Percentiles rank a stretch among this genome's conserved stretches.
These are phyloP conservation scores for Argyrosomus regius DNA, from an alignment of 2,797 vertebrate species.

Conservation along the genomic window DNA sequence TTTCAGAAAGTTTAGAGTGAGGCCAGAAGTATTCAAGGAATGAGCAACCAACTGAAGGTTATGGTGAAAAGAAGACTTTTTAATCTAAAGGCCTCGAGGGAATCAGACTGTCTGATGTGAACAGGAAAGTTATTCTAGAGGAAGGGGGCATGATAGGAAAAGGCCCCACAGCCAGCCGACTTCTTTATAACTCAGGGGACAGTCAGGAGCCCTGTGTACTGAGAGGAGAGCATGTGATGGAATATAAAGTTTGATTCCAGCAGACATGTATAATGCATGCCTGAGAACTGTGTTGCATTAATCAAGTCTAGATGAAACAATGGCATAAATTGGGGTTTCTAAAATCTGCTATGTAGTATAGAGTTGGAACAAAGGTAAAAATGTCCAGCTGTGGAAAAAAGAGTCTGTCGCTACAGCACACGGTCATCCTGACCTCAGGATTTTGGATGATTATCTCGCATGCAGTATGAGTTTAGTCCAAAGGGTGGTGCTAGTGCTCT, in stretches of 20 bases:
- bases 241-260: background rate
- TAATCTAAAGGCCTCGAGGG: background rate
- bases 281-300: background rate
- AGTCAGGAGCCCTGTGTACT: background rate
- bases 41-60: background rate
- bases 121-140: background rate
- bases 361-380: background rate
- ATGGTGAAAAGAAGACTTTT: background rate
- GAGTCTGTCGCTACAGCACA: background rate
- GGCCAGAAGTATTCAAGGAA: too few relatives aligned
- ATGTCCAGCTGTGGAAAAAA: background rate
- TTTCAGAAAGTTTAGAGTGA: too few relatives aligned
- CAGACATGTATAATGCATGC: background rate
- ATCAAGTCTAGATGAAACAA: too few relatives aligned
- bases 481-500: slow-evolving; percentile 47
- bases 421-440: too few relatives aligned
- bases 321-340: too few relatives aligned
- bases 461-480: slow-evolving; percentile 38
- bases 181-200: background rate
- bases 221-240: background rate
- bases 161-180: background rate
- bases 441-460: background rate
- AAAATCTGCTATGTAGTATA: background rate
- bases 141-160: background rate
- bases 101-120: background rate